Conservation (phyloP, 2,888 invertebrate genomes). For the Lamellibrachia satsuma region DNA sequence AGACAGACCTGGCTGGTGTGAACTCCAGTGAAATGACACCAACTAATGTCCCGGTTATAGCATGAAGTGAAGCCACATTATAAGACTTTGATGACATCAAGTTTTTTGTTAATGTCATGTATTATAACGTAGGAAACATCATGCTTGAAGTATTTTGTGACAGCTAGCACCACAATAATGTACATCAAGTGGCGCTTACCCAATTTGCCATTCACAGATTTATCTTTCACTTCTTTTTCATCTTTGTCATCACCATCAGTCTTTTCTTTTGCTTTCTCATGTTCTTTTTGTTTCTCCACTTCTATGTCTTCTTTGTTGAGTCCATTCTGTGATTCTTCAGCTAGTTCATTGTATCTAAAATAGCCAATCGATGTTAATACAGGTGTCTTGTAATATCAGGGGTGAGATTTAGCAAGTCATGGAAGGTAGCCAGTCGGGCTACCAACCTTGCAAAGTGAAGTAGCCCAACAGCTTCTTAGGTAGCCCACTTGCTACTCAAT, state of each 20-base stretch:
- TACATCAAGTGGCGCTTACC: not conserved
- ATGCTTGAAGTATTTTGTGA: not conserved
- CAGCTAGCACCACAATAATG: not conserved
- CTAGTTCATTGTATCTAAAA: slow-evolving; percentile 55
- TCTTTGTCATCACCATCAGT: slow-evolving; percentile 29
- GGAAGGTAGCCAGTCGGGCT: too few species aligned
- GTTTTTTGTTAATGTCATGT: not conserved
- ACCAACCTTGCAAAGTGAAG: too few species aligned
- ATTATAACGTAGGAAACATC: not conserved
- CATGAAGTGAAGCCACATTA: not conserved
- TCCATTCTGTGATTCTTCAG: not conserved
- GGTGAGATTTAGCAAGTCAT: not conserved
- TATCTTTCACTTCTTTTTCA: slow-evolving; percentile 35
- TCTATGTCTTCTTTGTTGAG: slow-evolving; percentile 50
- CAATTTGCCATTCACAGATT: slow-evolving; percentile 35
- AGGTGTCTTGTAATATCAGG: not conserved
- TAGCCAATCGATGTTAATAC: not conserved
- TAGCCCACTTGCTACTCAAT: too few species aligned
- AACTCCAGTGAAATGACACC: too few species aligned
- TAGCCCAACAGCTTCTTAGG: too few species aligned
- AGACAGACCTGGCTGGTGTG: too few species aligned
- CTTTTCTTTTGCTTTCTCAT: slow-evolving; percentile 38
- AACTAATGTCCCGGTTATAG: too few species aligned
- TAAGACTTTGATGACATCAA: not conserved
- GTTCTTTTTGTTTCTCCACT: slow-evolving; percentile 54